Base-by-base conservation (phyloP, 2,888 invertebrate genomes). In the Chymomyza amoena region DNA sequence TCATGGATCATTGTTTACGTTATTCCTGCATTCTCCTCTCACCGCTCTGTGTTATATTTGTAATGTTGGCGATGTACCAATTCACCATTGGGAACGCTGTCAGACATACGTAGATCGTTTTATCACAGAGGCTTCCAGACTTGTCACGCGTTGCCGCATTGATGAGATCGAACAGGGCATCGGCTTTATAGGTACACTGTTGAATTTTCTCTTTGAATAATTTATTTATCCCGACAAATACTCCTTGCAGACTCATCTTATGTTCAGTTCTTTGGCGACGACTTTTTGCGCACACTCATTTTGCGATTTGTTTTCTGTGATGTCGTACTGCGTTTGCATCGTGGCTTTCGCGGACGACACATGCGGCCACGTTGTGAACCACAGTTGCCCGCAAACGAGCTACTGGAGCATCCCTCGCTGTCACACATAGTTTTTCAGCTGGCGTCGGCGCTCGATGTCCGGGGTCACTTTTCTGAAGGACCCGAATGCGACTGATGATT, bases 221-320 rank as follows among this genome's bases (percentile, higher is more conserved):
- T 28, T 7, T 28, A 5, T 56, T 10, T 10, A 9, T 39, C 13
- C 20, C 0, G 28, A 7, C 10, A 18, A 18, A 54, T 54, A 54
- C 20, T 70, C 61, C 63, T 63, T 91, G 16, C 89, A 95, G 95
- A 95, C 89, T 92, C 93, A 61, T 93, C 94, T 70, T 95, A 94
- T 91, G 93, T 97, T 79, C 95, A 97, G 92, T 98, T 98, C 92
- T 96, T 98, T 92, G 97, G 97, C 56, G 98, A 99, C 92, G 98
- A 98, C 90, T 99, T 98, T 92, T 93, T 99, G 79, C 95, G 98
- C 73, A 93, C 98, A 73, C 93, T 98, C 74, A 93, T 98, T 76
- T 93, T 98, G 78, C 95, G 98, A 76, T 98, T 96, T 93, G 95
- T 98, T 78, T 98, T 99, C 93, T 98, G 98, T 93, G 96, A 97